Evolutionary conservation across 1,140 invertebrate genomes (phyloP), one percentile per base, ranked within the genome.

Genomic region (Ceratina japonica): DNA sequence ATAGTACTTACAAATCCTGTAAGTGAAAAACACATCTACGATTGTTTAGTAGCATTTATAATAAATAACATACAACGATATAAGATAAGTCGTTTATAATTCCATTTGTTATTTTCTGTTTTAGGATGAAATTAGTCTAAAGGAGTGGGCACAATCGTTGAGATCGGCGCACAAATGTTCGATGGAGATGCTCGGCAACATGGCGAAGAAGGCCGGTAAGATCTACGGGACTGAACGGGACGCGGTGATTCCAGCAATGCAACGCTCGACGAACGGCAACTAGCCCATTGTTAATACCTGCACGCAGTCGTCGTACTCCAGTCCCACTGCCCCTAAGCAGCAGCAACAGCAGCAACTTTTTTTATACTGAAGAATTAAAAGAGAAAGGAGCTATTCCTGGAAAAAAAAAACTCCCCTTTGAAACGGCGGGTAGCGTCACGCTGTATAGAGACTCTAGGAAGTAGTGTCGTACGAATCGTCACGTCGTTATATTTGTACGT

Each of bases 181-280:
- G 0, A 95, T 97, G 91, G 98, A 99, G 90, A 94, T 99, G 80
- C 93, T 99, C 3, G 96, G 96, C 20, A 97, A 95, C 51, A 98
- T 99, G 97, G 97, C 97, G n/a, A 95, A 96, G 88, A 99, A 99
- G 92, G 98, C 98, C 56, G 97, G 97, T 63, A 98, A 98, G 93
- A 99, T 99, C 82, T 99, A 99, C 93, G 98, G 98, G 61, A 98
- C 98, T 59, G 95, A 94, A 79, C 81, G 94, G 44, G 94, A 94
- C 75, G 91, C 90, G 12, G 91, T 93, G 54, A 92, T 93, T 76
- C 89, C 93, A 61, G 86, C 92, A 63, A 90, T 89, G 65, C 91
- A 92, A 70, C 91, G 93, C 73, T 94, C 93, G 72, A 93, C 93
- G 58, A 94, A 94, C 80, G 93, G 93, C 86, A 94, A 94, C 90